Evolutionary conservation across 2,113 vertebrate genomes (phyloP), one percentile per base, ranked within the genome.

Genomic region (Phocoena sinus): DNA sequence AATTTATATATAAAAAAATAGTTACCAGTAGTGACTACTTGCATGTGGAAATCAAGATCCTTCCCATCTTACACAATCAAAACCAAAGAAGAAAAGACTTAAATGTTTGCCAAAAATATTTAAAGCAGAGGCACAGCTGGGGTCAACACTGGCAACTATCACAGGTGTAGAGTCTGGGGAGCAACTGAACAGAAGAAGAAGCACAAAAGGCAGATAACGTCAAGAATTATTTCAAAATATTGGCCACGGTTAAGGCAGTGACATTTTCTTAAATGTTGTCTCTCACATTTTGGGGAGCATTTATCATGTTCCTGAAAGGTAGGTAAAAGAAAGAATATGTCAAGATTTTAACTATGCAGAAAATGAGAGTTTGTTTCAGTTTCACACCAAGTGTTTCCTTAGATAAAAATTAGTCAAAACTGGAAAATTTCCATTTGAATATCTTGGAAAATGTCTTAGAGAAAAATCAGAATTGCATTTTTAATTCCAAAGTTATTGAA

Each of bases 351-450:
- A 65, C 62, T 77, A 38, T 47, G 11, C 5, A 58, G 56, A 84
- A 76, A 67, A 71, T 36, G 31, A 47, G n/a, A 67, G 53, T 89
- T 89, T 70, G 15, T 65, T 92, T 94, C 21, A 8, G 31, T 67
- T 93, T 90, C 21, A 50, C 5, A 9, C 2, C 5, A 44, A 10
- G 8, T n/a, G 12, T 89, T 82, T 82, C 10, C 44, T 92, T 73
- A 77, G 12, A 58, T 63, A 70, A 95, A 91, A 86, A 62, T 41
- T 33, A 71, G 36, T 79, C 38, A 91, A 77, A 58, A 8, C 31
- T 56, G 13, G 10, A 95, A 87, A 74, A 23, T 92, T 90, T 82
- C 53, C 18, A 58, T 79, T 94, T 77, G 76, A 28, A 96, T 96
- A 58, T 82, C n/a, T 65, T 63, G 23, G 21, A 70, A 89, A 82